Base-by-base conservation (phyloP, 2,797 vertebrate genomes). In the Sebastes trivittatus region DNA sequence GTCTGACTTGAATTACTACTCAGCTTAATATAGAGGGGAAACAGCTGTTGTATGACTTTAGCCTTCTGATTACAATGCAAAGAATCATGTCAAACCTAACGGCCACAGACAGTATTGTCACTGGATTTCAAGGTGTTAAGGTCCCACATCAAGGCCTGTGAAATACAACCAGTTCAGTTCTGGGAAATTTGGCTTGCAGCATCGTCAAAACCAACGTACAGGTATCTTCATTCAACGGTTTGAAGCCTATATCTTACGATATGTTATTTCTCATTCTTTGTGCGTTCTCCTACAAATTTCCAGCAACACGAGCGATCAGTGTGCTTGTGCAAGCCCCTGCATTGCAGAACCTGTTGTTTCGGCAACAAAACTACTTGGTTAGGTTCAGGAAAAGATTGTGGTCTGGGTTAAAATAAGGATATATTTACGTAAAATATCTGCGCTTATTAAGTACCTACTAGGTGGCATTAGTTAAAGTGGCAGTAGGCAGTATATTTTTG, bases 51-150 rank as follows among this genome's bases (percentile, higher is more conserved):
- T 42, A 71, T 34, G 22, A 56, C 46, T 69, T 77, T 23, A 71
- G n/a, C 63, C 52, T 20, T 73, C 23, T 59, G 16, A 78, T 62
- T 62, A 14, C 61, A 69, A 8, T 34, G 11, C 14, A 74, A 2
- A 56, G 14, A 81, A 75, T 66, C 38, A 16, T 38, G 56, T 76
- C 29, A 80, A 22, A 38, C 38, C 7, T 36, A 11, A 23, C 30
- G 67, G 58, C 54, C 62, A 27, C 32, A 66, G 59, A 63, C 25
- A 79, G 55, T 54, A n/a, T 25, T 75, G 68, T 61, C 65, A 76
- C 36, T 76, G 62, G 36, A 80, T 88, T 87, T 83, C 23, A 69
- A 64, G 27, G 36, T 77, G 62, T 74, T 70, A 55, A 52, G 18
- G 49, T 75, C 58, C 30, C 54, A 74, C 25, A 64, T 78, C 63